phyloP scores from a whole-genome alignment of 35 echinoderm and acorn worm genomes.

The Antedon bifida region DNA sequence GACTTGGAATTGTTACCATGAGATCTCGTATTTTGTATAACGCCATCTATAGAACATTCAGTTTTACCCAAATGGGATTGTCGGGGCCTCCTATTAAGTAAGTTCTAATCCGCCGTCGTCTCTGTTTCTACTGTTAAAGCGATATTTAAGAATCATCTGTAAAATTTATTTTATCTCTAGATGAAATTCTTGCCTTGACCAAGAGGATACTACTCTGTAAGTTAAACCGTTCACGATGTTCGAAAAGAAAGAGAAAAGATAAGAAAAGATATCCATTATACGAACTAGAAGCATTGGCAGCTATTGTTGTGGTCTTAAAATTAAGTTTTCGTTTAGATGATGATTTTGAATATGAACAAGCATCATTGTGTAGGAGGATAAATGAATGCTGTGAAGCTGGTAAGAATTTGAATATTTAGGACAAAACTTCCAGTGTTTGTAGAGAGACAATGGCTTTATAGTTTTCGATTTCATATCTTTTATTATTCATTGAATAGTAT shows the following conservation, averaged over 20 bases:
- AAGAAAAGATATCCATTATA: neutral
- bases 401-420: neutral
- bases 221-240: neutral
- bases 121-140: too few species aligned
- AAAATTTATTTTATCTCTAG: neutral
- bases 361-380: neutral
- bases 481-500: too few species aligned
- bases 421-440: too few species aligned
- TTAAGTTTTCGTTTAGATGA: neutral
- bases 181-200: neutral
- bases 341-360: neutral
- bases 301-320: neutral
- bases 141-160: too few species aligned
- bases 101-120: too few species aligned
- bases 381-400: neutral
- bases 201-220: neutral
- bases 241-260: neutral
- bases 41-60: too few species aligned
- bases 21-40: too few species aligned
- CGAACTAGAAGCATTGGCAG: neutral
- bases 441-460: too few species aligned
- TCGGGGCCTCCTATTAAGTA: too few species aligned
- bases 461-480: too few species aligned
- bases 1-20: too few species aligned
- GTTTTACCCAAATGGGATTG: too few species aligned